Base-by-base conservation (phyloP, 2,113 vertebrate genomes). In the Myiopsitta monachus region DNA sequence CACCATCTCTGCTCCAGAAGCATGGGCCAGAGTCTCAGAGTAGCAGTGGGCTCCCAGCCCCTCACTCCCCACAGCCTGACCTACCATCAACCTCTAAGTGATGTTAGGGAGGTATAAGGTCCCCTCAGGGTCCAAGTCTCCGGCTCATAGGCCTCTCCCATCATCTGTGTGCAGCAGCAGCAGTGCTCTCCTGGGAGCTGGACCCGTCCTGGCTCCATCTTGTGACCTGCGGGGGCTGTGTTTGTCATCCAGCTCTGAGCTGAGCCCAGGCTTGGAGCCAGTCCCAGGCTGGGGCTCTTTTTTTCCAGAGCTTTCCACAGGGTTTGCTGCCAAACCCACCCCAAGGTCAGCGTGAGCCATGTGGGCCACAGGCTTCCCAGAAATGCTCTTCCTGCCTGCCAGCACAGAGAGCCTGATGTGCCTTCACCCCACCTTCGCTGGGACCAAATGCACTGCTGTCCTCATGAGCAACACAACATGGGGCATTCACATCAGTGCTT, bases 361-460 rank as follows among this genome's bases (percentile, higher is more conserved):
- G 27, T 5, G 9, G 83, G 92, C 69, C 75, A 54, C 83, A 26
- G 54, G 72, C 78, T 97, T 96, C 97, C 97, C 94, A 96, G 96
- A 96, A 97, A 87, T 3, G 36, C 33, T 69, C 57, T 41, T 80
- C 67, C 66, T 0, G 2, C 9, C 52, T 83, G 93, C 85, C 84
- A 91, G 70, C 31, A 1, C 19, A 6, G 87, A 43, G 24, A 55
- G 75, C 27, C 78, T 62, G 81, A 23, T 0, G 0, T 57, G 72
- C 39, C 70, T 46, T 81, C 88, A 64, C 75, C 52, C 66, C 67
- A 30, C 36, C 36, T 7, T 16, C 0, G 0, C 93, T 5, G 18
- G 22, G 66, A 15, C 15, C 1, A 2, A 76, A 68, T 0, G 3
- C 15, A 7, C 15, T 43, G 1, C 63, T 27, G 77, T 61, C 87